Percentiles rank a stretch among this genome's conserved stretches.
Evolutionary conservation across 2,113 vertebrate genomes (phyloP).

Genomic region (Typhlomys cinereus): DNA sequence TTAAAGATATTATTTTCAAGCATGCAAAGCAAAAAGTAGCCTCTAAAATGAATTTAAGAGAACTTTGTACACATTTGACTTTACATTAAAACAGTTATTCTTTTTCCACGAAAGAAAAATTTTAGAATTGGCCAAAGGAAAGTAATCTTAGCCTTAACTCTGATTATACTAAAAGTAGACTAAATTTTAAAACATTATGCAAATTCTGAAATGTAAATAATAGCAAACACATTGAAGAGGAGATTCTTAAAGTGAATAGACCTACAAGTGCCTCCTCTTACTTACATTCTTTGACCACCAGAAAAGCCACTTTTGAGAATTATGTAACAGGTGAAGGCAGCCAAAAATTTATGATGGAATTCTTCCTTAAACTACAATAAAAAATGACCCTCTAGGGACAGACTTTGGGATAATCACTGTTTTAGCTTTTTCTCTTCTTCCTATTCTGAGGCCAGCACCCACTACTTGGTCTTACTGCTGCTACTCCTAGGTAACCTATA

Average conservation of each 20-base stretch:
- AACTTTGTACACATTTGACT: neutral
- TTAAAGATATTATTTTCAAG: neutral
- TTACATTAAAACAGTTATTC: neutral
- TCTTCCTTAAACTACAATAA: neutral
- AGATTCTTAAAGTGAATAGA: neutral
- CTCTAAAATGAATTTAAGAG: neutral
- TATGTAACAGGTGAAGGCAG: neutral
- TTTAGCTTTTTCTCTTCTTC: neutral
- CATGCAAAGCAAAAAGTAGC: neutral
- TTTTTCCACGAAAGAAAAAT: neutral
- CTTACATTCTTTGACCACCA: neutral
- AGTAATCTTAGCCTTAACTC: neutral
- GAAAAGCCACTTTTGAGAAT: neutral
- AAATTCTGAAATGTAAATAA: constrained; percentile 3
- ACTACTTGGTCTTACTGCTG: neutral
- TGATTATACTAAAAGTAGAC: neutral
- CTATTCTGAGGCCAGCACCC: neutral
- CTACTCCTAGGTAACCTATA: neutral
- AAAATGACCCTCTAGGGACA: neutral
- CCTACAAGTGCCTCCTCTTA: neutral
- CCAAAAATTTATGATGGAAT: neutral
- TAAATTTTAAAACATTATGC: neutral
- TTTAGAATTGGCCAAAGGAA: neutral
- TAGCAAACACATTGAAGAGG: neutral
- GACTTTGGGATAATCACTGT: neutral